A percentile compares a stretch with the other conserved stretches of the same genome.
phyloP scores from a whole-genome alignment of 2,113 vertebrate genomes.

The Lophochroa leadbeateri region DNA sequence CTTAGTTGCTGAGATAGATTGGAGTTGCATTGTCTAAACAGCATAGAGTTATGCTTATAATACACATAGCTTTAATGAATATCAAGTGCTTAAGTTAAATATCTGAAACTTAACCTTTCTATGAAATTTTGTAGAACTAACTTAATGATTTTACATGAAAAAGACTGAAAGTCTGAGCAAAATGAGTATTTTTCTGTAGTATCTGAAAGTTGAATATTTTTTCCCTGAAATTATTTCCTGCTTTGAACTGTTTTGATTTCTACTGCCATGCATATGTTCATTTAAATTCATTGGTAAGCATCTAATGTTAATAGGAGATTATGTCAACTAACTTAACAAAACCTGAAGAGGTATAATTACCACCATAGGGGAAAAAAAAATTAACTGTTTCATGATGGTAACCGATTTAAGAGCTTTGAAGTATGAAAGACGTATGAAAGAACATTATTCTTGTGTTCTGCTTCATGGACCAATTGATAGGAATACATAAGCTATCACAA shows the following conservation, averaged over 20 bases:
- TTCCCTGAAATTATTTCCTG: neutral
- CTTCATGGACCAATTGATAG: neutral
- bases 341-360: neutral
- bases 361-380: neutral
- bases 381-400: rapidly evolving
- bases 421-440: neutral
- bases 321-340: neutral
- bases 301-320: neutral
- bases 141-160: neutral
- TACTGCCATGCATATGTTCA: neutral
- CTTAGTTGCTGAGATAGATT: neutral
- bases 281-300: neutral
- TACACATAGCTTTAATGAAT: neutral
- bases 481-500: neutral
- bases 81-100: neutral
- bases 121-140: neutral
- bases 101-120: neutral
- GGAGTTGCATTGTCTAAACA: neutral
- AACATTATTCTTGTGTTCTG: neutral
- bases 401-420: neutral
- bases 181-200: neutral
- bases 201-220: neutral
- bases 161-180: neutral
- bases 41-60: neutral
- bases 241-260: neutral